These are phyloP conservation scores for Arctia plantaginis DNA, from an alignment of 2,888 invertebrate species.

Conservation along the genomic window DNA sequence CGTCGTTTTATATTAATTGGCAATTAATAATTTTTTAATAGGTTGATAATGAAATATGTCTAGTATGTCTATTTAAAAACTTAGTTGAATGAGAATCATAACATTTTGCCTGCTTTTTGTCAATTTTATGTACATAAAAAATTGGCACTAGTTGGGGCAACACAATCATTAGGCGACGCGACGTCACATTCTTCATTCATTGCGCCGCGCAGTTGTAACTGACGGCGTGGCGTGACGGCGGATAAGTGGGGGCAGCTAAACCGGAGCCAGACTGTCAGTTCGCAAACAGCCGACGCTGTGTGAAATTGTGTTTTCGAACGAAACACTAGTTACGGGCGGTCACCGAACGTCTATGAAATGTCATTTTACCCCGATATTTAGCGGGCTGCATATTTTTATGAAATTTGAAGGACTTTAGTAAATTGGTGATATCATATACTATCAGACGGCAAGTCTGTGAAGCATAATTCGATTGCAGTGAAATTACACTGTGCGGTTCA, in stretches of 20 bases:
- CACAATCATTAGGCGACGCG: slow-evolving; percentile 33
- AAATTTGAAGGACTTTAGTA: slow-evolving; percentile 28
- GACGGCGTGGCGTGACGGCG: slow-evolving; percentile 41
- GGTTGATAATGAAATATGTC: not conserved
- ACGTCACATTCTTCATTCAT: slow-evolving; percentile 60
- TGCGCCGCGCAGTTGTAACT: slow-evolving; percentile 53
- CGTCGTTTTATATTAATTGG: too few relatives aligned
- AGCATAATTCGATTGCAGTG: slow-evolving; percentile 26
- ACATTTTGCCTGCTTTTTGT: too few relatives aligned
- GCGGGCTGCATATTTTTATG: slow-evolving; percentile 47
- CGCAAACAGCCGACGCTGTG: slow-evolving; percentile 71
- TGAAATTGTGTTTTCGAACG: slow-evolving; percentile 73
- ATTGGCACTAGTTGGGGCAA: slow-evolving; percentile 33
- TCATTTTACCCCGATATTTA: slow-evolving; percentile 61
- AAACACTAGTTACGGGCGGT: slow-evolving; percentile 47
- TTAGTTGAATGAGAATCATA: not conserved
- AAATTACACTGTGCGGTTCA: slow-evolving; percentile 23
- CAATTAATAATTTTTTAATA: too few relatives aligned
- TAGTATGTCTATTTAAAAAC: not conserved
- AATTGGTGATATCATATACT: slow-evolving; percentile 23
- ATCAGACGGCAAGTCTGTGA: slow-evolving; percentile 36
- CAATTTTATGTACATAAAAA: slow-evolving; percentile 11
- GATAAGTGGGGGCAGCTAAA: slow-evolving; percentile 56
- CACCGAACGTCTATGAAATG: slow-evolving; percentile 66
- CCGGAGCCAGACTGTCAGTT: slow-evolving; percentile 63